Evolutionary conservation across 1,140 invertebrate genomes (phyloP).

Genomic region (Zelostemma sp.): DNA sequence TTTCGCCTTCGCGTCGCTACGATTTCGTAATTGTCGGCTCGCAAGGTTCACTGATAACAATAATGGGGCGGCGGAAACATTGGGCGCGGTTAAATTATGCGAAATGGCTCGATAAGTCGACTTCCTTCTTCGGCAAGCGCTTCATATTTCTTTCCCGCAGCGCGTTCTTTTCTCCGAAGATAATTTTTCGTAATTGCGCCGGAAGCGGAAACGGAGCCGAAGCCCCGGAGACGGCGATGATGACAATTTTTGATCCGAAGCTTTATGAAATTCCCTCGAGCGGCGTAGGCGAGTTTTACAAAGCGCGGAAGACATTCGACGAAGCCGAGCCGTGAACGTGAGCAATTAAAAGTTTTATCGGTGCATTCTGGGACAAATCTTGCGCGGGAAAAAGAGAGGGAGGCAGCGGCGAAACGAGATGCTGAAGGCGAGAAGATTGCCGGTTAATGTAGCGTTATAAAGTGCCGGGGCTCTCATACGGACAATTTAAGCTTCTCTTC

Average conservation of each 20-base stretch:
- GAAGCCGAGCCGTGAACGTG: slow-evolving; percentile 23
- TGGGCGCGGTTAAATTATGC: slow-evolving; percentile 55
- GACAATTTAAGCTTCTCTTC: slow-evolving; percentile 19
- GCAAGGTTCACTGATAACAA: neutral
- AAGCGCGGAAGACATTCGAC: slow-evolving; percentile 35
- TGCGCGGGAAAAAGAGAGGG: slow-evolving; percentile 12
- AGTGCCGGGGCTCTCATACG: slow-evolving; percentile 17
- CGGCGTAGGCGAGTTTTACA: too few species aligned
- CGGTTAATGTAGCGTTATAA: slow-evolving; percentile 63
- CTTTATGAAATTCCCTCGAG: slow-evolving; percentile 26
- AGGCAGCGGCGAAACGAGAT: neutral
- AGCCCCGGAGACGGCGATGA: too few species aligned
- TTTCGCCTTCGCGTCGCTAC: too few species aligned
- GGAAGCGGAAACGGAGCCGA: neutral
- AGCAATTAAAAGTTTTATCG: slow-evolving; percentile 66
- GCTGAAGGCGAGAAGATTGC: slow-evolving; percentile 52
- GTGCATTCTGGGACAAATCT: slow-evolving; percentile 33
- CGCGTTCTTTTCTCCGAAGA: slow-evolving; percentile 13
- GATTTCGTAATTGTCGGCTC: too few species aligned
- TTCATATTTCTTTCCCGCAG: slow-evolving; percentile 52
- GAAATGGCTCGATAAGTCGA: slow-evolving; percentile 62
- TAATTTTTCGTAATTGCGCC: slow-evolving; percentile 27
- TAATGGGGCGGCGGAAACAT: slow-evolving; percentile 24
- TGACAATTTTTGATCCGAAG: slow-evolving; percentile 2
- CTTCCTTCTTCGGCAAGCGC: too few species aligned